Percentiles rank a stretch among this genome's conserved stretches.
These are phyloP conservation scores for Malacoctenus gilli DNA, from an alignment of 2,797 vertebrate species.

Conservation along the genomic window DNA sequence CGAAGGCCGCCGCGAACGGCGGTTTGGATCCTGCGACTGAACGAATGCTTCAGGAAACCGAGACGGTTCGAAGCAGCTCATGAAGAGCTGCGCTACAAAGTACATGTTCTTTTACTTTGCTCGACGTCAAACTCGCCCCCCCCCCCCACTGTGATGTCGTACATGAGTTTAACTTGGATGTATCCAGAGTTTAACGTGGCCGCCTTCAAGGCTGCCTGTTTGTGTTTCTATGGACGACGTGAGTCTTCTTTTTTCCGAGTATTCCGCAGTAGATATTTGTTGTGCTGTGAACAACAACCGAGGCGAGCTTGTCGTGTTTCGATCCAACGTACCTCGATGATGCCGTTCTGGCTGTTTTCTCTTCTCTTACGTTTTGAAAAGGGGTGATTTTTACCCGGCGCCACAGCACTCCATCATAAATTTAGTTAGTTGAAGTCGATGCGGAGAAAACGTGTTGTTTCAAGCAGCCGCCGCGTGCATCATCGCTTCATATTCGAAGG, in stretches of 20 bases:
- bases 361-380: slow-evolving; percentile 8
- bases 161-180: slow-evolving; percentile 49
- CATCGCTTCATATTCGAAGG: slow-evolving; percentile 19
- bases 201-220: slow-evolving; percentile 16
- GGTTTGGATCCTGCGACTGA: slow-evolving; percentile 21
- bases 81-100: slow-evolving; percentile 43
- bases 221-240: slow-evolving; percentile 50
- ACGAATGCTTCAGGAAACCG: neutral
- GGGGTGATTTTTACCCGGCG: slow-evolving; percentile 8
- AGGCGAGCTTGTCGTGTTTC: slow-evolving; percentile 39
- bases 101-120: slow-evolving; percentile 28
- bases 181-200: slow-evolving; percentile 39
- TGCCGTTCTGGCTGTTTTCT: slow-evolving; percentile 36
- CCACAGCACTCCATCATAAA: slow-evolving; percentile 5
- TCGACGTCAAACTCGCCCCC: slow-evolving; percentile 43
- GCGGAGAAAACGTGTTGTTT: slow-evolving; percentile 8
- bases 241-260: slow-evolving; percentile 40
- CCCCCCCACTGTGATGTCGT: slow-evolving; percentile 58
- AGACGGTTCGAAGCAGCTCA: slow-evolving; percentile 23
- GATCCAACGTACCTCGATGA: slow-evolving; percentile 19
- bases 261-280: slow-evolving; percentile 56
- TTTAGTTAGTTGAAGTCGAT: neutral
- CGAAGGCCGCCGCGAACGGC: slow-evolving; percentile 15
- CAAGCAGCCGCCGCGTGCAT: slow-evolving; percentile 40
- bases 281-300: slow-evolving; percentile 31